Evolutionary conservation across 1,140 invertebrate genomes (phyloP).

Genomic region (Phenacoccus solenopsis): DNA sequence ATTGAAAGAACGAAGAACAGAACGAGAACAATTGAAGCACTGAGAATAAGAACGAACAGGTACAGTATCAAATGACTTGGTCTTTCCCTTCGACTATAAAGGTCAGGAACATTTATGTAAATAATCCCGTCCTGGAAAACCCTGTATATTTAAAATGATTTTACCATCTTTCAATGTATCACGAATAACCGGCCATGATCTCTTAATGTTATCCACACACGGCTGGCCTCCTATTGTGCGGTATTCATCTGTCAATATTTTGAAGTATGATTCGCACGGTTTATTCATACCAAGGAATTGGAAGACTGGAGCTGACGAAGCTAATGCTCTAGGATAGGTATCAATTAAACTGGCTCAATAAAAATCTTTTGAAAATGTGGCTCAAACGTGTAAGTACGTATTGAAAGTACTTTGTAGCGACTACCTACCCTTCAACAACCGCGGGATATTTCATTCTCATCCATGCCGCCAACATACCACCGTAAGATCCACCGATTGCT

Average conservation of each 20-base stretch:
- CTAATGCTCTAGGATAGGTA: slow-evolving; percentile 64
- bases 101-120: no score
- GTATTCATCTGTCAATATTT: slow-evolving; percentile 70
- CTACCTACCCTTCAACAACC: slow-evolving; percentile 52
- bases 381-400: neutral
- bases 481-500: slow-evolving; percentile 88
- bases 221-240: slow-evolving; percentile 38
- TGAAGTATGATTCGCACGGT: slow-evolving; percentile 64
- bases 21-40: no score
- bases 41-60: no score
- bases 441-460: slow-evolving; percentile 93
- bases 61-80: no score
- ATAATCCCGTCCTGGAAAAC: no score
- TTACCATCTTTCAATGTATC: slow-evolving; percentile 40
- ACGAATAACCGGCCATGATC: slow-evolving; percentile 65
- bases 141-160: no score
- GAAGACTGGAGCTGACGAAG: slow-evolving; percentile 86
- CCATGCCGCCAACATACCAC: slow-evolving; percentile 93
- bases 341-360: no score
- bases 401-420: neutral
- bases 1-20: no score
- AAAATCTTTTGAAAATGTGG: neutral
- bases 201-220: slow-evolving; percentile 62
- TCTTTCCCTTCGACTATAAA: no score
- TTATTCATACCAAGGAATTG: slow-evolving; percentile 71